Evolutionary conservation across 2,113 vertebrate genomes (phyloP).

Genomic region (Nannobrachium achirus): DNA sequence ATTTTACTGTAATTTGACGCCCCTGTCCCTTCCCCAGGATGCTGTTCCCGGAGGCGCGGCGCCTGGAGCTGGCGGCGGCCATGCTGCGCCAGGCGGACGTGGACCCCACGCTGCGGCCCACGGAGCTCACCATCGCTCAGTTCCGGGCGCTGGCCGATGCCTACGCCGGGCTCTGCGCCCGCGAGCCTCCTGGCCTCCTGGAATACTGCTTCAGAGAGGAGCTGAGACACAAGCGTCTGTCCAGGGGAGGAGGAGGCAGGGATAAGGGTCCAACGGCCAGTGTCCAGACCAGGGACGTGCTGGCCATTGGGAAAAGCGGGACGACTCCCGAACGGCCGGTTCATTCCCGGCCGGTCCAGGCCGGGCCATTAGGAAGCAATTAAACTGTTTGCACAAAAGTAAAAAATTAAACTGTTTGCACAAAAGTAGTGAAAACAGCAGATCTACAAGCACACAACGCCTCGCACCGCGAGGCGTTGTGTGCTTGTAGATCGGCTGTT

Average conservation of each 20-base stretch:
- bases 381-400: too few relatives aligned
- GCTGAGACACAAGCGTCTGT: constrained; percentile 71
- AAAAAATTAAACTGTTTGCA: too few relatives aligned
- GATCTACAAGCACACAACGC: too few relatives aligned
- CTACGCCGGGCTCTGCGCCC: constrained; percentile 85
- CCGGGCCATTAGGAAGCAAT: too few relatives aligned
- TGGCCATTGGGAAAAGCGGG: too few relatives aligned
- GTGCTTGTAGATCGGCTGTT: too few relatives aligned
- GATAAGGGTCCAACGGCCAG: neutral
- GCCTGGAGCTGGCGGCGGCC: constrained; percentile 80
- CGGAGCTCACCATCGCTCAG: constrained; percentile 85
- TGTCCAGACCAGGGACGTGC: too few relatives aligned
- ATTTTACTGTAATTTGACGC: too few relatives aligned
- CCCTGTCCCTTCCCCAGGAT: constrained; percentile 77
- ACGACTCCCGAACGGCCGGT: too few relatives aligned
- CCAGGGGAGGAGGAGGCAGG: constrained; percentile 10
- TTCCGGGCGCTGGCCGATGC: constrained; percentile 84
- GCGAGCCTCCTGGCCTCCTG: constrained; percentile 81
- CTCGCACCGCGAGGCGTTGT: too few relatives aligned
- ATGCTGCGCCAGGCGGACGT: constrained; percentile 86
- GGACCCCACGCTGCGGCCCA: constrained; percentile 87
- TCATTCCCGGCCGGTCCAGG: too few relatives aligned
- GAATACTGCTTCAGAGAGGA: constrained; percentile 89
- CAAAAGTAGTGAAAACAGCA: too few relatives aligned
- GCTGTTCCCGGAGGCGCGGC: constrained; percentile 88